Evolutionary conservation across 2,113 vertebrate genomes (phyloP), one percentile per base, ranked within the genome.

Genomic region (Pygathrix nemaeus): DNA sequence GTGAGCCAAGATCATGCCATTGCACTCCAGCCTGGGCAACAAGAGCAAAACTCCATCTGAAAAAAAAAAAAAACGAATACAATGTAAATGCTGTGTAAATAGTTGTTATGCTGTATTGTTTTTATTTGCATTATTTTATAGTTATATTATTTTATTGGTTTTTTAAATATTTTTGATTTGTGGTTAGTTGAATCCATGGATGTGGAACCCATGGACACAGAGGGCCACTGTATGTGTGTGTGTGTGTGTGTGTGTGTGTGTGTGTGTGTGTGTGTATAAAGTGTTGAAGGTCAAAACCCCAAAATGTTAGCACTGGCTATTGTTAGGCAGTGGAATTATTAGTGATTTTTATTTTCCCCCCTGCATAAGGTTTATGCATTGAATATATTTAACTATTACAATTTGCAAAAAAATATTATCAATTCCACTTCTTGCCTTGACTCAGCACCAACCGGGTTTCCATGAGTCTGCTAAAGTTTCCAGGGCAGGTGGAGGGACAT

Each of bases 341-440:
- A 25, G 52, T 80, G 40, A 61, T 75, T 82, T 96, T 83, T 50
- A n/a, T 86, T 80, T 78, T 78, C 88, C 13, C 38, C 70, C 93
- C 52, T 75, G 17, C 25, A 32, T 3, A 66, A 45, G 11, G 61
- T 75, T 89, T 92, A 43, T 45, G 88, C 52, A 45, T 25, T 64
- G 23, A 85, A 10, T 68, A 55, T 32, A 59, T 40, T 21, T 30
- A 14, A 88, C 85, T 83, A 59, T 14, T 17, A 13, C 66, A 78
- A 78, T 79, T 94, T 79, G 23, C 16, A 12, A 55, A 90, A 82
- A 38, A 6, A 72, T 45, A 70, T 52, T 64, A 8, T 86, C 52
- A 93, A 64, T 80, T 40, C 64, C 14, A 70, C 48, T 32, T 27
- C n/a, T 68, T 84, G 82, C 81, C 55, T 93, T 59, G 64, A 91